These are phyloP conservation scores for Diadumene lineata DNA, from an alignment of 92 coral and sea anemone genomes.

Conservation along the genomic window DNA sequence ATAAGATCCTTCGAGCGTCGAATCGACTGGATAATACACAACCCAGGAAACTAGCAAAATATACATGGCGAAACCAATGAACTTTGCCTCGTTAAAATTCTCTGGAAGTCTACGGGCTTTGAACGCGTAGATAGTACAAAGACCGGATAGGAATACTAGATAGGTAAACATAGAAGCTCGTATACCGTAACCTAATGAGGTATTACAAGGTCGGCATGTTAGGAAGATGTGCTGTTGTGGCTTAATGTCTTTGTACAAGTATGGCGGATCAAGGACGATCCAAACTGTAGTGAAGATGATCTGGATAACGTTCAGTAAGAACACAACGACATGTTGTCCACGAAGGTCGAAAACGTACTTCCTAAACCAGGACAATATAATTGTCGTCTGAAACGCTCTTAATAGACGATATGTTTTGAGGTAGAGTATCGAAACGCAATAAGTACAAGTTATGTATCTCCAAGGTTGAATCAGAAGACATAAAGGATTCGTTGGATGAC, in stretches of 20 bases:
- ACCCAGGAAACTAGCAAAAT: constrained; percentile 63
- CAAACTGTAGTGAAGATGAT: constrained; percentile 44
- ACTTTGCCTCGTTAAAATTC: constrained; percentile 80
- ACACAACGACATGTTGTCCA: constrained; percentile 41
- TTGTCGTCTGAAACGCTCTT: constrained; percentile 66
- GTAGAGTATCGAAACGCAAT: constrained; percentile 64
- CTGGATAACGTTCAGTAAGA: constrained; percentile 31
- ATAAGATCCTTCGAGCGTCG: constrained; percentile 54
- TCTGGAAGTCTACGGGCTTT: constrained; percentile 80
- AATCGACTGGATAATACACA: constrained; percentile 69
- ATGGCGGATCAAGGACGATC: constrained; percentile 62
- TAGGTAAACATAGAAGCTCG: constrained; percentile 51
- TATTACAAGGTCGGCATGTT: constrained; percentile 48
- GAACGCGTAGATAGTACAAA: constrained; percentile 73
- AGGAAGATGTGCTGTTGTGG: constrained; percentile 37
- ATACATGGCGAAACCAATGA: constrained; percentile 77
- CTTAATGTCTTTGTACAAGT: constrained; percentile 40
- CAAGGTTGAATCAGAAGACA: constrained; percentile 61
- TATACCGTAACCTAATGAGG: constrained; percentile 41
- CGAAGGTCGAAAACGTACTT: constrained; percentile 40
- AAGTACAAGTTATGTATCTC: constrained; percentile 64
- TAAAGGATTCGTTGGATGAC: constrained; percentile 48
- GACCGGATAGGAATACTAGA: constrained; percentile 52
- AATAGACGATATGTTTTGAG: constrained; percentile 70
- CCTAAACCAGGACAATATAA: constrained; percentile 54